phyloP scores from a whole-genome alignment of 2,888 invertebrate genomes.

The Cecidostiba fungosa region DNA sequence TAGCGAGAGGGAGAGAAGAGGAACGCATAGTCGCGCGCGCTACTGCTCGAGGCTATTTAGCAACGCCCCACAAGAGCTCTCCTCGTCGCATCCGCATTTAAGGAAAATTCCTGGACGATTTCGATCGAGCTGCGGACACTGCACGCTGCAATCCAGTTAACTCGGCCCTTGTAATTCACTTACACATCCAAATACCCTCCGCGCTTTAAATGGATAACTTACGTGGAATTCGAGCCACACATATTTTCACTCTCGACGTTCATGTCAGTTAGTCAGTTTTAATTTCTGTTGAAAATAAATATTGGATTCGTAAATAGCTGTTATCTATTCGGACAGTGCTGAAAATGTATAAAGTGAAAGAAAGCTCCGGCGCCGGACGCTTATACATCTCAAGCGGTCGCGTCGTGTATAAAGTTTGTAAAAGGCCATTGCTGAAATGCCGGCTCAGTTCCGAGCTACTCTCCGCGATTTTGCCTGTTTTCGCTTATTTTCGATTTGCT shows the following conservation, averaged over 20 bases:
- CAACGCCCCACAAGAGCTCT: conserved; percentile 12
- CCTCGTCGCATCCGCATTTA: conserved; percentile 43
- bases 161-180: not conserved
- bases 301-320: not conserved
- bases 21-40: not conserved
- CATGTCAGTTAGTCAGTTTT: not conserved
- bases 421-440: not conserved
- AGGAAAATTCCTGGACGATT: conserved; percentile 43
- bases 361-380: not conserved
- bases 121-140: conserved; percentile 9
- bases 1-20: not conserved
- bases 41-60: conserved; percentile 46
- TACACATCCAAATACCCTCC: too few relatives aligned
- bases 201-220: not conserved
- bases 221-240: not conserved
- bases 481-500: conserved; percentile 32
- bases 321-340: not conserved
- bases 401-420: conserved; percentile 2
- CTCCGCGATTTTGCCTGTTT: conserved; percentile 38
- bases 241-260: not conserved
- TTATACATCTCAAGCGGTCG: not conserved
- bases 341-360: not conserved
- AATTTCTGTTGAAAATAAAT: not conserved
- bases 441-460: conserved; percentile 1
- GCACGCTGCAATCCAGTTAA: not conserved